Evolutionary conservation across 2,113 vertebrate genomes (phyloP).

Genomic region (Triplophysa rosa): DNA sequence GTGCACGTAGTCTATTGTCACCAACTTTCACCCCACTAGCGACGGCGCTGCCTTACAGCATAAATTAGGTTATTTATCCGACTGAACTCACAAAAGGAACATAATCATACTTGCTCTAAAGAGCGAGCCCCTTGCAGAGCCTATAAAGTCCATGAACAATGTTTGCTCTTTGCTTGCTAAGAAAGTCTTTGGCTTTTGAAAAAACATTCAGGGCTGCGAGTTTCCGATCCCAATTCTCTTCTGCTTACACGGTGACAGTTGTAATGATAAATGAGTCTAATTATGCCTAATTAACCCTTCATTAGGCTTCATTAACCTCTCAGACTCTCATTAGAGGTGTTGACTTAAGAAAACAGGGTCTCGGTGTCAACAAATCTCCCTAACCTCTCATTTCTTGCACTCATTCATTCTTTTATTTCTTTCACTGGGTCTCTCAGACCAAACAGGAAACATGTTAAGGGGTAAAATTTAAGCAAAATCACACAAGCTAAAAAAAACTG

Average conservation of each 20-base stretch:
- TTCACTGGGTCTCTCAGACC: not conserved
- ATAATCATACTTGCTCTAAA: too few relatives aligned
- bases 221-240: not conserved
- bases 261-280: constrained; percentile 70
- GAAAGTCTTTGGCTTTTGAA: too few relatives aligned
- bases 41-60: too few relatives aligned
- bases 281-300: constrained; percentile 67
- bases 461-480: too few relatives aligned
- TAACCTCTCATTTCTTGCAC: constrained; percentile 27
- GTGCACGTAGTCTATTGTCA: too few relatives aligned
- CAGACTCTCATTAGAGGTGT: constrained; percentile 59
- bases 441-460: not conserved
- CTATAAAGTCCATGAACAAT: too few relatives aligned
- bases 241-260: constrained; percentile 57
- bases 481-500: too few relatives aligned
- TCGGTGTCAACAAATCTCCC: constrained; percentile 47
- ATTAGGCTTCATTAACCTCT: constrained; percentile 64
- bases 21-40: too few relatives aligned
- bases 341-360: constrained; percentile 62
- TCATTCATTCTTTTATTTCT: constrained; percentile 1
- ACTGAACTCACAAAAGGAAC: too few relatives aligned
- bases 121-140: too few relatives aligned
- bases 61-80: too few relatives aligned
- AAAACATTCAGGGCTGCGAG: not conserved
- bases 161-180: too few relatives aligned